Evolutionary conservation across 2,888 invertebrate species (phyloP), one percentile per base, ranked within the genome.

Genomic region (Itoplectis maculator): DNA sequence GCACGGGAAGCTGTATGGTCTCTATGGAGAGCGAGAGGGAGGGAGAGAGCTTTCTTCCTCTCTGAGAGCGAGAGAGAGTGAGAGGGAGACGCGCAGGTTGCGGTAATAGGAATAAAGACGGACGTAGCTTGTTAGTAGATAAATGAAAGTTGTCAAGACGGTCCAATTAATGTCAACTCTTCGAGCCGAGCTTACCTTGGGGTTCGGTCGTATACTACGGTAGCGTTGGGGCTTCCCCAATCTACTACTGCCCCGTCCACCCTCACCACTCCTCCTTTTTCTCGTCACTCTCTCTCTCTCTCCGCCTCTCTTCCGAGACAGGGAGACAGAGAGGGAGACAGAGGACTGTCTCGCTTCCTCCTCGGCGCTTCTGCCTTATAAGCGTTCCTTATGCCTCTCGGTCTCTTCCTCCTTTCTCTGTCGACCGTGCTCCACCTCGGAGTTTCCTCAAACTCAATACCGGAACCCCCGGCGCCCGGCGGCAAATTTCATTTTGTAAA

Each of bases 121-220:
- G 89, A 91, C 89, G 89, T 90, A 91, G 90, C 91, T 92, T 92
- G 92, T 92, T 92, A 92, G 91, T 88, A 90, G 91, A 92, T 91
- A 90, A 92, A 92, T 92, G 91, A 91, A 91, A 92, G 91, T 92
- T 92, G 92, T 92, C 91, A 92, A 91, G 92, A 88, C 90, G 91
- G 90, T 91, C 91, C 92, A 92, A 92, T 92, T 92, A 92, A 92
- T 92, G 91, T 92, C 91, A 92, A 92, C 92, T 92, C 91, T 90
- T 91, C 89, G 88, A 89, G 88, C 87, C 83, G 87, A 89, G 90
- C 90, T 90, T 91, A 90, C 90, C 87, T 86, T 88, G 87, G n/a
- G n/a, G 90, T 89, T 90, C 90, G 90, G 51, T 37, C 63, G 51
- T 75, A 37, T 51, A 45, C 42, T 47, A 69, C 65, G 51, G 56